A percentile compares a stretch with the other conserved stretches of the same genome.
Conservation (phyloP, 2,113 vertebrate species). For the Lates calcarifer region DNA sequence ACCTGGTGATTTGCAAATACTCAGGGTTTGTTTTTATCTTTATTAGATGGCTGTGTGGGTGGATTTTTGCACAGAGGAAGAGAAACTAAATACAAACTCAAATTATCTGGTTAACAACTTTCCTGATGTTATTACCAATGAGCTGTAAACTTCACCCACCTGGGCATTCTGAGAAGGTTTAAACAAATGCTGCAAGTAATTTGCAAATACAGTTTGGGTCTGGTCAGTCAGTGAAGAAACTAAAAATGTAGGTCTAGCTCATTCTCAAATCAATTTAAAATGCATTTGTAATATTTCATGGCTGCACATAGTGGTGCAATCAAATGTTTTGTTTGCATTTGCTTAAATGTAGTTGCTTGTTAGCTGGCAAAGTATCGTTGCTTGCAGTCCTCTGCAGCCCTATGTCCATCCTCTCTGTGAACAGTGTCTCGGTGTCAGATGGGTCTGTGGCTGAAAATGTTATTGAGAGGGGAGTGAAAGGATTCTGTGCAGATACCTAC, state of each 20-base stretch:
- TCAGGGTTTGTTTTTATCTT: not conserved
- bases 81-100: not conserved
- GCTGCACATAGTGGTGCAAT: slow-evolving; percentile 1
- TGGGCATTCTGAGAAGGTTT: not conserved
- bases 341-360: slow-evolving; percentile 35
- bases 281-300: not conserved
- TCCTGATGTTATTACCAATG: not conserved
- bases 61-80: not conserved
- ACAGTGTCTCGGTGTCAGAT: not conserved
- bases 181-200: slow-evolving; percentile 35
- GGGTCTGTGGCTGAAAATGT: not conserved
- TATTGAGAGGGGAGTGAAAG: not conserved
- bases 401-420: slow-evolving; percentile 22
- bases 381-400: slow-evolving; percentile 13
- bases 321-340: slow-evolving; percentile 1
- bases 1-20: slow-evolving; percentile 40
- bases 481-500: no score
- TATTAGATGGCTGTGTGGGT: not conserved
- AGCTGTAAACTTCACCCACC: slow-evolving; percentile 22
- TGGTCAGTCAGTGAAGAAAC: not conserved
- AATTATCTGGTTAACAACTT: not conserved
- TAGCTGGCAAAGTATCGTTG: slow-evolving; percentile 21
- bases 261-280: not conserved
- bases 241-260: not conserved
- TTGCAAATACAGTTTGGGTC: slow-evolving; percentile 31